Percentiles rank a stretch among this genome's conserved stretches.
These are phyloP conservation scores for Myotis findleyi DNA, from an alignment of 2,797 vertebrate genomes.

Conservation along the genomic window DNA sequence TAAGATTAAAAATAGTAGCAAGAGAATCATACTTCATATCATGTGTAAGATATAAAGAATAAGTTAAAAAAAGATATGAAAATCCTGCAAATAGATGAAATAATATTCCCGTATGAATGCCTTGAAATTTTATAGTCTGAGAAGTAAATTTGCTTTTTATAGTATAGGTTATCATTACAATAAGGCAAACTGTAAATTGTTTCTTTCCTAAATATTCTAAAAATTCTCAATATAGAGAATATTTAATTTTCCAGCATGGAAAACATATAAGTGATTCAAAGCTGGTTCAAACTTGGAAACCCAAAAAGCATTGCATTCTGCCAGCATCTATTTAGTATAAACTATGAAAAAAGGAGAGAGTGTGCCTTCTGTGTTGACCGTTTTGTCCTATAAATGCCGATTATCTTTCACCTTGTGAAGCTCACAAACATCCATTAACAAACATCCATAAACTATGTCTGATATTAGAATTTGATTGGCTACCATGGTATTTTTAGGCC, in stretches of 20 bases:
- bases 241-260: constrained; percentile 55
- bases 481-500: background rate
- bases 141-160: constrained; percentile 50
- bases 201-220: constrained; percentile 10
- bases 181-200: background rate
- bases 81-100: constrained; percentile 59
- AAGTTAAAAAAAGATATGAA: constrained; percentile 73
- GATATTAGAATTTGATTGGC: background rate
- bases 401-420: background rate
- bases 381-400: background rate
- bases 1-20: constrained; percentile 39
- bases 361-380: background rate
- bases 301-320: constrained; percentile 14
- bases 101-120: constrained; percentile 32
- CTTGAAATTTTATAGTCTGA: constrained; percentile 58
- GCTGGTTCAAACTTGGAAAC: constrained; percentile 40
- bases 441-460: background rate
- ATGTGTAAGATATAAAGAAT: constrained; percentile 62
- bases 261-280: constrained; percentile 49
- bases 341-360: constrained; percentile 30
- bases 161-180: constrained; percentile 38
- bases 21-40: constrained; percentile 24
- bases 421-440: background rate
- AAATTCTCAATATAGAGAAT: constrained; percentile 34
- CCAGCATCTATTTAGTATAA: constrained; percentile 3